phyloP scores from a whole-genome alignment of 2,113 vertebrate species.

The Azemiops feae region DNA sequence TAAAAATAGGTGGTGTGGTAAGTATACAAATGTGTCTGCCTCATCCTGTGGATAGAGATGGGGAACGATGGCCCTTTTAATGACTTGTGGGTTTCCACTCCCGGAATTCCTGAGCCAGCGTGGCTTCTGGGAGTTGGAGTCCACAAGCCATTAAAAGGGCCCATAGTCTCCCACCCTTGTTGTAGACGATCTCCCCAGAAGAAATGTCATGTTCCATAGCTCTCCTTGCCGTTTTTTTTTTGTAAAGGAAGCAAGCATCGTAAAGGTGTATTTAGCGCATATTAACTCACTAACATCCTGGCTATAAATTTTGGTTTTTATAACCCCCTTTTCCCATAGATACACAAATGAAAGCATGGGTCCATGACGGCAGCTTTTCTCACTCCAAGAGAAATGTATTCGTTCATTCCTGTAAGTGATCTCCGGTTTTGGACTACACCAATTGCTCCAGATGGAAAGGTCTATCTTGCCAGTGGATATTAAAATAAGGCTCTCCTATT shows the following conservation, averaged over 20 bases:
- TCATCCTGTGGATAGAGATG: slow-evolving; percentile 55
- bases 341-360: slow-evolving; percentile 36
- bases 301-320: slow-evolving; percentile 20
- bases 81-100: too few relatives aligned
- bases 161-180: background rate
- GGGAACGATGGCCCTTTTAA: background rate
- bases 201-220: slow-evolving; percentile 59
- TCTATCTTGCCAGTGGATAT: background rate
- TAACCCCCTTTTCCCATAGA: slow-evolving; percentile 17
- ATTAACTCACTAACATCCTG: slow-evolving; percentile 48
- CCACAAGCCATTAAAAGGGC: background rate
- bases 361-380: slow-evolving; percentile 34
- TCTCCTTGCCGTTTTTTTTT: slow-evolving; percentile 52
- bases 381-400: slow-evolving; percentile 17
- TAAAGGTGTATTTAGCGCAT: slow-evolving; percentile 58
- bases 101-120: too few relatives aligned
- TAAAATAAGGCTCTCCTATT: background rate
- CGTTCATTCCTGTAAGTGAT: background rate
- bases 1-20: slow-evolving; percentile 62
- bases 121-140: background rate
- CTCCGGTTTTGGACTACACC: background rate
- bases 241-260: slow-evolving; percentile 41
- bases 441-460: background rate
- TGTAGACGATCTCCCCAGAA: slow-evolving; percentile 55
- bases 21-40: slow-evolving; percentile 64